A percentile compares a stretch with the other conserved stretches of the same genome.
phyloP scores from a whole-genome alignment of 2,113 vertebrate species.

The Phyllopteryx taeniolatus region DNA sequence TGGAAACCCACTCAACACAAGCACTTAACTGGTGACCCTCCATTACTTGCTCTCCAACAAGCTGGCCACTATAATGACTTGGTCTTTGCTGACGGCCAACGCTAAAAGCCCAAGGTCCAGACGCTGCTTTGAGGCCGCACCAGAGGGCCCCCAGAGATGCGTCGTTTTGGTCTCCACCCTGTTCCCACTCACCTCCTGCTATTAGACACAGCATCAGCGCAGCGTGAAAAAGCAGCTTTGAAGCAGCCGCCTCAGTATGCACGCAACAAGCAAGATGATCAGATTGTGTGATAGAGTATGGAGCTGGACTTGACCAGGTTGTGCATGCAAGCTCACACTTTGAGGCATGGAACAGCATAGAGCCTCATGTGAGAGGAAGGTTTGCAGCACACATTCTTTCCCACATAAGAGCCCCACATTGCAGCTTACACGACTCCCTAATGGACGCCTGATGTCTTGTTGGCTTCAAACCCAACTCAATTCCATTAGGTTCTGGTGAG shows the following conservation, averaged over 20 bases:
- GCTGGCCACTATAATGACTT: neutral
- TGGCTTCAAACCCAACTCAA: conserved; percentile 60
- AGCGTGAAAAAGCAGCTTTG: conserved; percentile 32
- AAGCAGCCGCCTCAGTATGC: neutral
- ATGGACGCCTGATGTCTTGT: conserved; percentile 68
- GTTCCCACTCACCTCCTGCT: conserved; percentile 49
- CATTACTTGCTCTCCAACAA: neutral
- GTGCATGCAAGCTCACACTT: neutral
- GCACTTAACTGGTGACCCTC: neutral
- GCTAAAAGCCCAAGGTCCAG: conserved; percentile 33
- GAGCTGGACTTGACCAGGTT: neutral
- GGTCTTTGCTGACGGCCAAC: neutral
- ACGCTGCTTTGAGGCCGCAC: conserved; percentile 38
- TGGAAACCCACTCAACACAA: too few species aligned
- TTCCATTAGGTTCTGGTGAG: conserved; percentile 66
- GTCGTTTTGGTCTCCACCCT: conserved; percentile 37
- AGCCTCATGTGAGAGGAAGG: neutral
- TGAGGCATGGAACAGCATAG: neutral
- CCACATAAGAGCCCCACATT: conserved; percentile 28
- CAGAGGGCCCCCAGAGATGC: conserved; percentile 49
- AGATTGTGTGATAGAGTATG: conserved; percentile 1
- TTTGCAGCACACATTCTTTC: conserved; percentile 13
- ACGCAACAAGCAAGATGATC: neutral
- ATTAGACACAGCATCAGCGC: conserved; percentile 68
- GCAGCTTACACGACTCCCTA: conserved; percentile 54